Conservation (phyloP, 2,113 vertebrate genomes). For the Petrocephalus zakoni region DNA sequence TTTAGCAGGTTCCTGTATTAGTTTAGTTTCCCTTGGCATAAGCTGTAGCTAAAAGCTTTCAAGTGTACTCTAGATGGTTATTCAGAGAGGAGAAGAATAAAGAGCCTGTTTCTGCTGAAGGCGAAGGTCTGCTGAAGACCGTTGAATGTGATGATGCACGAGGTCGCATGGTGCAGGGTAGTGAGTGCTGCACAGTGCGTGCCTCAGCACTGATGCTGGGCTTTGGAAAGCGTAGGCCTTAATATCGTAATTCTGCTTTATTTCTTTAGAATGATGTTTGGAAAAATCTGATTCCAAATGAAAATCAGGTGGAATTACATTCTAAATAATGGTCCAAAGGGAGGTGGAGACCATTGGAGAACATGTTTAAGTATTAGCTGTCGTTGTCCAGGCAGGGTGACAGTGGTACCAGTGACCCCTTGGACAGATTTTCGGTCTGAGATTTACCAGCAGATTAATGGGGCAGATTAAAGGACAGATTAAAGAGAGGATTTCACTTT, state of each 20-base stretch:
- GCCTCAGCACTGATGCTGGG: not conserved
- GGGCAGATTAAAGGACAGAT: not conserved
- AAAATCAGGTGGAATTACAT: not conserved
- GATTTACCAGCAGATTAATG: not conserved
- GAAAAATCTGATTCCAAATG: not conserved
- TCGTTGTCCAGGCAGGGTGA: not conserved
- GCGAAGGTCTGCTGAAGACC: not conserved
- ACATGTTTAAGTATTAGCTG: not conserved
- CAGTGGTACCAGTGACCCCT: not conserved
- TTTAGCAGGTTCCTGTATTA: conserved; percentile 52
- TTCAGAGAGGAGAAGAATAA: conserved; percentile 23
- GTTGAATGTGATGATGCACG: not conserved
- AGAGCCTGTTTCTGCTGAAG: conserved; percentile 20
- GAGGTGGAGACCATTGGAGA: not conserved
- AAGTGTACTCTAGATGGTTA: conserved; percentile 23
- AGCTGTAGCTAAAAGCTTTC: conserved; percentile 34
- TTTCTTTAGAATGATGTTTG: not conserved
- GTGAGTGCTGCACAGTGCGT: not conserved
- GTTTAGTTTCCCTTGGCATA: conserved; percentile 47
- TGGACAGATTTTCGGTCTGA: not conserved
- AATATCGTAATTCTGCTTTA: not conserved
- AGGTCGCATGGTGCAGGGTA: not conserved
- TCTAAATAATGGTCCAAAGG: too few species aligned
- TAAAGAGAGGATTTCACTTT: not conserved
- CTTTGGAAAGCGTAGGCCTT: not conserved